These are phyloP conservation scores for Suricata suricatta DNA, from an alignment of 2,113 vertebrate species.

Conservation along the genomic window DNA sequence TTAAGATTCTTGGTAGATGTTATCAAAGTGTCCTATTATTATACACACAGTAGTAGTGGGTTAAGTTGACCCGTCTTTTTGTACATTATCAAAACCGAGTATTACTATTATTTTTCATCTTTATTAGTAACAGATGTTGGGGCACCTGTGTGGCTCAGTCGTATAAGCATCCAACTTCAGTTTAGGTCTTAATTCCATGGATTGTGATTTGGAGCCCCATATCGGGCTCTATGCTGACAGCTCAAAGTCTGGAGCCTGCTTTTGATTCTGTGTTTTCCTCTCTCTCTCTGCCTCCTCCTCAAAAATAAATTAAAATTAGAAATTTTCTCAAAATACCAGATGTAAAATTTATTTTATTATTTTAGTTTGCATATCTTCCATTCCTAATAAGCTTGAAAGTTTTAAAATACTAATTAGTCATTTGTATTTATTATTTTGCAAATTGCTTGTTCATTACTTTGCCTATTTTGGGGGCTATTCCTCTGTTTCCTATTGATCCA, in stretches of 20 bases:
- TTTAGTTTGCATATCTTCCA: conserved; percentile 6
- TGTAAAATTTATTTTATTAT: background rate
- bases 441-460: background rate
- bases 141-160: too few relatives aligned
- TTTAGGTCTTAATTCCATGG: too few relatives aligned
- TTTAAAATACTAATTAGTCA: background rate
- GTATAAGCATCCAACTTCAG: too few relatives aligned
- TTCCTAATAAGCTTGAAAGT: background rate
- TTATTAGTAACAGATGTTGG: background rate
- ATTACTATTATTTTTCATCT: background rate
- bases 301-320: background rate
- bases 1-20: background rate
- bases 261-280: too few relatives aligned
- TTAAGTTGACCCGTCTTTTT: background rate
- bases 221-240: too few relatives aligned
- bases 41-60: background rate
- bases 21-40: background rate
- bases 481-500: background rate
- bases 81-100: background rate
- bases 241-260: too few relatives aligned
- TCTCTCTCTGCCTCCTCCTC: too few relatives aligned
- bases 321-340: background rate
- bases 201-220: too few relatives aligned
- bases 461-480: background rate
- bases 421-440: background rate